These are phyloP conservation scores for Oedothorax gibbosus DNA, from an alignment of 1,140 invertebrate species.

Conservation along the genomic window DNA sequence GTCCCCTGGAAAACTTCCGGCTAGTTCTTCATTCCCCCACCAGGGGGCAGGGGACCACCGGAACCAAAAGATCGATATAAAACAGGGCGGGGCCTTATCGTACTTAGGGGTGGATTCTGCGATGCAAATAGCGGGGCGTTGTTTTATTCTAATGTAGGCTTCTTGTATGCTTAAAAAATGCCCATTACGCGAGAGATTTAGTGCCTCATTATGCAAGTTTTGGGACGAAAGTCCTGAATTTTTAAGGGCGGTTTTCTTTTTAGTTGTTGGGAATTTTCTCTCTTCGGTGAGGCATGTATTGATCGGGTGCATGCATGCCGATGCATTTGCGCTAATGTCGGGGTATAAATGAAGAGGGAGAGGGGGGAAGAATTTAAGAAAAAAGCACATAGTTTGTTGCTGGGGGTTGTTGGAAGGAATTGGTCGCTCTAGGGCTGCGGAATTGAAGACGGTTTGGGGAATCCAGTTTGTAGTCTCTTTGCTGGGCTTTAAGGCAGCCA, in stretches of 20 bases:
- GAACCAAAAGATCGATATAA: conserved; percentile 44
- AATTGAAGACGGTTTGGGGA: too few species aligned
- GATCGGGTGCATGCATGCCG: conserved; percentile 15
- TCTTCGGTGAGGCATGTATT: conserved; percentile 22
- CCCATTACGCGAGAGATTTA: conserved; percentile 31
- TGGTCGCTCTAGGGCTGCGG: too few species aligned
- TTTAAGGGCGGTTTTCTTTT: conserved; percentile 52
- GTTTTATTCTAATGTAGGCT: conserved; percentile 57
- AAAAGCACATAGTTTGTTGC: too few species aligned
- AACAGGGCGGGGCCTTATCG: conserved; percentile 36
- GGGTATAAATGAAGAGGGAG: background rate
- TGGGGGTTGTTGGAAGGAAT: too few species aligned
- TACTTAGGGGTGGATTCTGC: conserved; percentile 29
- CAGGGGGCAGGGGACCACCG: conserved; percentile 36
- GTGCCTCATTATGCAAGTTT: conserved; percentile 55
- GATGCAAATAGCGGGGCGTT: conserved; percentile 52
- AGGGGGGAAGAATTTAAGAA: background rate
- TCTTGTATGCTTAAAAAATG: conserved; percentile 53
- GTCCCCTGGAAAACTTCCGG: background rate
- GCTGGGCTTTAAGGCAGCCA: too few species aligned
- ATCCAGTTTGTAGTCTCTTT: too few species aligned
- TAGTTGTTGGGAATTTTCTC: conserved; percentile 1
- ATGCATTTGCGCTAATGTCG: background rate
- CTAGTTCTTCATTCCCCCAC: conserved; percentile 27
- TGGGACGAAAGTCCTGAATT: conserved; percentile 39